Evolutionary conservation across 2,888 invertebrate species (phyloP), one percentile per base, ranked within the genome.

Genomic region (Cryptocephalus moraei): DNA sequence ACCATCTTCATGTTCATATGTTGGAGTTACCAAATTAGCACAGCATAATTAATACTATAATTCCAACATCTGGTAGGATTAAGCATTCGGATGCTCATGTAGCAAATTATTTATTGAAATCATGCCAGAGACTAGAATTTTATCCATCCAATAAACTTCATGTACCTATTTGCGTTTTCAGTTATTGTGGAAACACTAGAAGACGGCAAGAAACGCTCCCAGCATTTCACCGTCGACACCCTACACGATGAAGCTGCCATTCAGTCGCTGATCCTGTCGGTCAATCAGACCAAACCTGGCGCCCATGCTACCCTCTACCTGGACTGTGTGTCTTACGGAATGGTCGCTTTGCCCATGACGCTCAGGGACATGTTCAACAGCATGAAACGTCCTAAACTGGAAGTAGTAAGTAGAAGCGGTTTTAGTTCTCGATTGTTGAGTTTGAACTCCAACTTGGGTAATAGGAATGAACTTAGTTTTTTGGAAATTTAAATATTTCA

Each of bases 111-210:
- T n/a, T n/a, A n/a, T n/a, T n/a, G n/a, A n/a, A n/a, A n/a, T n/a
- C n/a, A n/a, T n/a, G n/a, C n/a, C n/a, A n/a, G n/a, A n/a, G n/a
- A n/a, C n/a, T n/a, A n/a, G n/a, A n/a, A n/a, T n/a, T n/a, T n/a
- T n/a, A n/a, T n/a, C n/a, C n/a, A n/a, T n/a, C n/a, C 34, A 34
- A 34, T 9, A 34, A 34, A 9, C 34, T 34, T 34, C n/a, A 34
- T n/a, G 8, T 43, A 43, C n/a, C 8, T 13, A 8, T 34, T 8
- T 14, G 36, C 41, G n/a, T 4, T 65, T 67, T 42, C 65, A 84
- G 84, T 83, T n/a, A 75, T 80, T n/a, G 67, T 84, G 53, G 82
- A 84, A 64, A 80, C 77, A 6, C 67, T 79, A 1, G 75, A 77
- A 55, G 76, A 78, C 10, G 80, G 77, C 9, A 70, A 76, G 49